These are phyloP conservation scores for Streptopelia turtur DNA, from an alignment of 2,797 vertebrate species.

Conservation along the genomic window DNA sequence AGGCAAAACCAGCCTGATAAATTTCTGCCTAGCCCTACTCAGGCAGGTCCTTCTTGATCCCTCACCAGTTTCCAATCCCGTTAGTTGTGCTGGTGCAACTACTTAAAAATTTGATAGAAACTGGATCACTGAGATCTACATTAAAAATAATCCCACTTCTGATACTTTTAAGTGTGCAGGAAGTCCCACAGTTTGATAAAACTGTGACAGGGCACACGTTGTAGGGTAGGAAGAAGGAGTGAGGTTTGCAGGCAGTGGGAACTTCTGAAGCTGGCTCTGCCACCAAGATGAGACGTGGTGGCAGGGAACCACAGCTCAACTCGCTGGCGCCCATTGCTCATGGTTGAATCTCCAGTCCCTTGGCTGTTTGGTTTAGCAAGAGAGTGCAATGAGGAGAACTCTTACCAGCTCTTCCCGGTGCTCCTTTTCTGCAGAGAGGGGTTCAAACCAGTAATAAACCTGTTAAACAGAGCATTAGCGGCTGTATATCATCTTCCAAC, in stretches of 20 bases:
- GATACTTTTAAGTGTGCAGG: background rate
- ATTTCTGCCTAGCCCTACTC: background rate
- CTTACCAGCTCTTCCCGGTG: background rate
- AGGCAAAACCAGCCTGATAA: background rate
- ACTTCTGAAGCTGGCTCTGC: background rate
- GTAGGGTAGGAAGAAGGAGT: background rate
- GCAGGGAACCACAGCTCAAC: background rate
- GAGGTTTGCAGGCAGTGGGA: background rate
- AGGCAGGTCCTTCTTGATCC: background rate
- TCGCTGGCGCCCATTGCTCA: background rate
- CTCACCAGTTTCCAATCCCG: background rate
- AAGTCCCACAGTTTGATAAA: background rate
- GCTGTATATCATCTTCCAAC: background rate
- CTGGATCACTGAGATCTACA: background rate
- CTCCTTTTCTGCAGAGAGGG: background rate
- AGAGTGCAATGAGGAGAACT: background rate
- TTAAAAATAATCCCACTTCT: background rate
- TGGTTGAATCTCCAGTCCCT: background rate
- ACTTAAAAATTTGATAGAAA: background rate
- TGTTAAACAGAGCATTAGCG: background rate
- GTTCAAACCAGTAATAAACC: background rate
- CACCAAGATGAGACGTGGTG: background rate
- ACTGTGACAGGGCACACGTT: background rate
- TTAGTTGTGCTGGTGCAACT: background rate
- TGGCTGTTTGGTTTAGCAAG: background rate